Conservation (phyloP, 2,113 vertebrate genomes). For the Hemiprocne comata region DNA sequence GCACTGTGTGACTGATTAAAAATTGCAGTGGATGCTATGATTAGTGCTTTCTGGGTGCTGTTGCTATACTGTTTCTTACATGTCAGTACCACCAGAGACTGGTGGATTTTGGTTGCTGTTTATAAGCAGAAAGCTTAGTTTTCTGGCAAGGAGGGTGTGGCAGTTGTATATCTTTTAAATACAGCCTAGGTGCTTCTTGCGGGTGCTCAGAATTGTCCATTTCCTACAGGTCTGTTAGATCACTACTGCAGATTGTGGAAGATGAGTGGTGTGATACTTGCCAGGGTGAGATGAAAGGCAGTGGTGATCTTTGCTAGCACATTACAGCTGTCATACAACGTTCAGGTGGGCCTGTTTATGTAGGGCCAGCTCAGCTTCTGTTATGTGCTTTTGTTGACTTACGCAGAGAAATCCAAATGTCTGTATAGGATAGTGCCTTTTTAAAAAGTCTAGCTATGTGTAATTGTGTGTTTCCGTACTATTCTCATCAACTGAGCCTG, state of each 20-base stretch:
- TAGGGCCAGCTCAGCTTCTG: neutral
- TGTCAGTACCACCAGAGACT: fast-evolving
- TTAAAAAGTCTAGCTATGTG: neutral
- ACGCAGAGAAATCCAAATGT: neutral
- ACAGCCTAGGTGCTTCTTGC: neutral
- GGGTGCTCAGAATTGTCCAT: neutral
- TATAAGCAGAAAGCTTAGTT: neutral
- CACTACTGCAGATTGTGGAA: neutral
- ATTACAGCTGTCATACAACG: neutral
- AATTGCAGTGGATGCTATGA: neutral
- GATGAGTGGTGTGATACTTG: neutral
- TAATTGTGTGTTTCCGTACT: neutral
- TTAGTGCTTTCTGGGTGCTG: neutral
- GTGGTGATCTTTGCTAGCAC: neutral
- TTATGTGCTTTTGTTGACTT: fast-evolving
- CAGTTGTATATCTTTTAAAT: neutral
- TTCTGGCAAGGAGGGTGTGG: neutral
- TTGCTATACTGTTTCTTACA: neutral
- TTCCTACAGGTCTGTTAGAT: neutral
- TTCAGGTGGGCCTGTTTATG: fast-evolving
- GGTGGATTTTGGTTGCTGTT: neutral
- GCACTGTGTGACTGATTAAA: neutral
- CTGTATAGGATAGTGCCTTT: neutral
- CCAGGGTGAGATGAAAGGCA: neutral
- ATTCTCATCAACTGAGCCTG: fast-evolving